Base-by-base conservation (phyloP, 2,797 vertebrate species). In the Peromyscus attwateri region DNA sequence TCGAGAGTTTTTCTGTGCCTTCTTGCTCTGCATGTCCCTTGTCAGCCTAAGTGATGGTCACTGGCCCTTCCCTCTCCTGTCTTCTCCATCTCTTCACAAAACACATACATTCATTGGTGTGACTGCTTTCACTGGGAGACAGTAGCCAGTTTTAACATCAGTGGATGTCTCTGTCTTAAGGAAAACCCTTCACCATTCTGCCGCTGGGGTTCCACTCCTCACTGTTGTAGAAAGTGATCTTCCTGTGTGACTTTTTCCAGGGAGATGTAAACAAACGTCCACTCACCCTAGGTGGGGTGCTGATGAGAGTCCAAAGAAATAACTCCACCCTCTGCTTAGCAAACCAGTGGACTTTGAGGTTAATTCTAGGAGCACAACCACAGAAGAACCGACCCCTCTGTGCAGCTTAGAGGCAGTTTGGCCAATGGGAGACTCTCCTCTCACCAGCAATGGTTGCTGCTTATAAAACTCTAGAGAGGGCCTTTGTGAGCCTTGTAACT, bases 111-210 rank as follows among this genome's bases (percentile, higher is more conserved):
- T 64, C 57, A 55, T 13, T 68, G 25, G 25, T 43, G 10, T 37
- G 70, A 49, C 57, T 52, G 73, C n/a, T 87, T 89, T 91, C 37
- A 7, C 46, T 66, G 43, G 57, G 85, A 91, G 52, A 80, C 68
- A 43, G 68, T 25, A 77, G 29, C 16, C 49, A 60, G 27, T 40
- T 80, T 87, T 82, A 82, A 40, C 29, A 70, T 40, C 73, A 40
- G 11, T 82, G 34, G 23, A 77, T 70, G 62, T 88, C 46, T 52
- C 29, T 90, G 0, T 68, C 91, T 37, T 94, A 43, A 77, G 6
- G 92, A n/a, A 92, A 57, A 96, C 1, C 19, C 40, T 87, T 88
- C 84, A n/a, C 43, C 49, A 7, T 64, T 68, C 60, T 94, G 40
- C 66, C 27, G 40, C 71, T 71, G 6, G 49, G 55, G 14, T 62